phyloP scores from a whole-genome alignment of 2,888 invertebrate genomes.

The Euzophera pinguis region DNA sequence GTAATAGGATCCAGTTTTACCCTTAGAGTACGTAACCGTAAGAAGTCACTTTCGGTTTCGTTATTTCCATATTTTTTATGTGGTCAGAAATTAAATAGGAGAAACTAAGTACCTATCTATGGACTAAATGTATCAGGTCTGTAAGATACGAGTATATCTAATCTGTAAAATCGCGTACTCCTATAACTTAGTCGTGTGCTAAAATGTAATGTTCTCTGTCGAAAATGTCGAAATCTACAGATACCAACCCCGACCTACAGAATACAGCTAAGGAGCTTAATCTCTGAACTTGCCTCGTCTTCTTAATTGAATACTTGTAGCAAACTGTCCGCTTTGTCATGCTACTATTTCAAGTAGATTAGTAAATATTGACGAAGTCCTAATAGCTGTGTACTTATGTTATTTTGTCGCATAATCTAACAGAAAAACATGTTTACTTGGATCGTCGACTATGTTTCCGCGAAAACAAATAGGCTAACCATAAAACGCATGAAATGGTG shows the following conservation, averaged over 20 bases:
- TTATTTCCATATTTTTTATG: too few species aligned
- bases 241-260: neutral
- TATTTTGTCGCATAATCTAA: neutral
- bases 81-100: too few species aligned
- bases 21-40: too few species aligned
- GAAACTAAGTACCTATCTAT: too few species aligned
- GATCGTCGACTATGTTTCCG: neutral
- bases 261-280: conserved; percentile 5
- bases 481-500: conserved; percentile 47
- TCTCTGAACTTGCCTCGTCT: conserved; percentile 6
- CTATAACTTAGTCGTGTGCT: neutral
- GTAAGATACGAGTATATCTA: too few species aligned
- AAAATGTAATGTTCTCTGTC: neutral
- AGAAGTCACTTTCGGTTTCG: too few species aligned
- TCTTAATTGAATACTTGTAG: conserved; percentile 5
- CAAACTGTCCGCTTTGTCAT: neutral
- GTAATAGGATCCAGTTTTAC: too few species aligned
- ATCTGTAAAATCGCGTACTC: neutral
- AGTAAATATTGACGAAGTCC: neutral
- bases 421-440: conserved; percentile 1
- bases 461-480: conserved; percentile 38
- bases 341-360: neutral
- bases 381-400: neutral
- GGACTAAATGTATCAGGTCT: too few species aligned
- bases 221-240: conserved; percentile 3